phyloP scores from a whole-genome alignment of 2,888 invertebrate species.

The Drosophila kambysellisi region DNA sequence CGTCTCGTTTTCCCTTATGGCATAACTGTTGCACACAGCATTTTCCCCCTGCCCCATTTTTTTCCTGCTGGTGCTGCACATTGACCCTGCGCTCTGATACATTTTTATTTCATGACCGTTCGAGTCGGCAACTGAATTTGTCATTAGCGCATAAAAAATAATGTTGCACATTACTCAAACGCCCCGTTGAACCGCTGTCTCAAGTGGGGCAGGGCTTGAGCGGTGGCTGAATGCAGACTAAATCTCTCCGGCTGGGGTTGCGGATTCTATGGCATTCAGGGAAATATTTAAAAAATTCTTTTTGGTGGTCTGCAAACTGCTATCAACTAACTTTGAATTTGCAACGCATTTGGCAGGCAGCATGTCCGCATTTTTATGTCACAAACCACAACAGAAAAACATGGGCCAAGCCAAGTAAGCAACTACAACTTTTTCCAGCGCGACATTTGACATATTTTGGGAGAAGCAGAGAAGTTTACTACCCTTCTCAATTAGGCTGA shows the following conservation, averaged over 20 bases:
- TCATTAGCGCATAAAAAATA: constrained; percentile 36
- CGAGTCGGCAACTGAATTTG: constrained; percentile 36
- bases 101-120: constrained; percentile 41
- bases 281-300: constrained; percentile 26
- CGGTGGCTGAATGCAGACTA: not conserved
- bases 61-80: constrained; percentile 12
- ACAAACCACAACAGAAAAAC: constrained; percentile 32
- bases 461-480: constrained; percentile 51
- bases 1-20: constrained; percentile 35
- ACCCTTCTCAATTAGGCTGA: constrained; percentile 81
- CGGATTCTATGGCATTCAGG: not conserved
- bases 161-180: constrained; percentile 26
- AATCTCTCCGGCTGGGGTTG: constrained; percentile 1
- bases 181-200: not conserved
- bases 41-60: not conserved
- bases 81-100: constrained; percentile 48
- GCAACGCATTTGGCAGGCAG: constrained; percentile 23
- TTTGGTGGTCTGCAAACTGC: constrained; percentile 18
- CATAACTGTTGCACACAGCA: constrained; percentile 40
- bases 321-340: constrained; percentile 50
- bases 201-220: constrained; percentile 16
- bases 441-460: constrained; percentile 75
- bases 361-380: constrained; percentile 55
- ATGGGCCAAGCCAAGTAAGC: constrained; percentile 27
- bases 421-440: constrained; percentile 46